Evolutionary conservation across 2,113 vertebrate species (phyloP), one percentile per base, ranked within the genome.

Genomic region (Centropristis striata): DNA sequence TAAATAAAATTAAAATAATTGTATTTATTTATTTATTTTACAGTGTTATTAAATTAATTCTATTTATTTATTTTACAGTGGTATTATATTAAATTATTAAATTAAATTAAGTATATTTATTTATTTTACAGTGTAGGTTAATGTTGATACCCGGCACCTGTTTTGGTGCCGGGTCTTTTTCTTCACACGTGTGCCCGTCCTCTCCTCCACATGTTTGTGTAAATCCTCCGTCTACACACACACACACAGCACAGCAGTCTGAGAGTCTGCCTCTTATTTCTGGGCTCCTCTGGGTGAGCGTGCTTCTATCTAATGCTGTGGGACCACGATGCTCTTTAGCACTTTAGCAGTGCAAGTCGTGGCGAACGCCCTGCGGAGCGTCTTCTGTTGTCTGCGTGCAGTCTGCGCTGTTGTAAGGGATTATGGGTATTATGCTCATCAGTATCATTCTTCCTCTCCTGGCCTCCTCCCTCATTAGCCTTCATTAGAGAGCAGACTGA

Each of bases 401-500:
- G 53, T 81, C 74, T 71, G 25, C 67, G 69, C 68, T 71, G 57
- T 76, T 75, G 67, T 65, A 28, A 81, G 42, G 81, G 86, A 88
- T 88, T 88, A 79, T 86, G 75, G 54, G 81, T 78, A 73, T 78
- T 85, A 82, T n/a, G 41, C 28, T 86, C 59, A 71, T 86, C 71
- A 61, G 53, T 71, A 57, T 80, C 54, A 28, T 76, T 88, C 72
- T 67, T 72, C 39, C 47, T 61, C 75, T 75, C 12, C 27, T 47
- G 1, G n/a, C 36, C 46, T 39, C 21, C 57, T 80, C 49, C 25
- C 42, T 80, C 59, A 80, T 76, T 89, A 80, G 44, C 42, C 71
- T 53, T 81, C 63, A 85, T 86, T 85, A 88, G 83, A 85, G 51
- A 71, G 79, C 84, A 87, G 69, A 83, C 75, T 67, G 73, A 77